phyloP scores from a whole-genome alignment of 2,888 invertebrate species.

The Hedya salicella region DNA sequence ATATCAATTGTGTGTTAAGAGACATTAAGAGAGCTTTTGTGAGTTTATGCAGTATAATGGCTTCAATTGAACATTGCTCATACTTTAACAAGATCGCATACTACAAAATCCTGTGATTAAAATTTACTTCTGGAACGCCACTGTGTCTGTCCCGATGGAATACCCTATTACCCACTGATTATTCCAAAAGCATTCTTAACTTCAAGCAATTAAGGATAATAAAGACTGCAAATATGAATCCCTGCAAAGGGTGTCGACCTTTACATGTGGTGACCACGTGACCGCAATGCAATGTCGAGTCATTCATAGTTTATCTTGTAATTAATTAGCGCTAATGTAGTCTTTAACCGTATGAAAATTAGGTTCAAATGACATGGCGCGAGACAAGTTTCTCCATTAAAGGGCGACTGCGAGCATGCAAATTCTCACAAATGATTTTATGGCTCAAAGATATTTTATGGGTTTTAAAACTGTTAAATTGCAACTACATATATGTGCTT shows the following conservation, averaged over 20 bases:
- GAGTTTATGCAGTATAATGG: not conserved
- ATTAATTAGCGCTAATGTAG: conserved; percentile 19
- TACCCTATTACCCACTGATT: conserved; percentile 26
- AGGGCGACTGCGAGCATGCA: conserved; percentile 28
- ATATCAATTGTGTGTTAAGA: too few species aligned
- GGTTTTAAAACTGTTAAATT: conserved; percentile 15
- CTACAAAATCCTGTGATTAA: conserved; percentile 48
- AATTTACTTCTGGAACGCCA: conserved; percentile 50
- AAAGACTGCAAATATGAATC: conserved; percentile 38
- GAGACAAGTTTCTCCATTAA: conserved; percentile 11
- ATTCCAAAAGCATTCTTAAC: conserved; percentile 23
- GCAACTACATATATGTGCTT: too few species aligned
- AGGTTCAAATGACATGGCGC: conserved; percentile 3
- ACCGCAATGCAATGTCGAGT: conserved; percentile 45
- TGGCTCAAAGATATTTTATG: conserved; percentile 8
- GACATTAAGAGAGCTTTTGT: too few species aligned
- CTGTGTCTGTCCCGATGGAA: conserved; percentile 42
- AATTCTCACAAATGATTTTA: conserved; percentile 23
- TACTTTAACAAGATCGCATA: conserved; percentile 20
- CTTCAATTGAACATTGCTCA: conserved; percentile 13
- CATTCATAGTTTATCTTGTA: conserved; percentile 42
- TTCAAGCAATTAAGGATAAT: conserved; percentile 16
- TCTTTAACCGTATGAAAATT: not conserved
- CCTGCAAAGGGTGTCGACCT: conserved; percentile 63
- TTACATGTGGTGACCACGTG: conserved; percentile 63